phyloP scores from a whole-genome alignment of 2,888 invertebrate species.

The Rotaria socialis region DNA sequence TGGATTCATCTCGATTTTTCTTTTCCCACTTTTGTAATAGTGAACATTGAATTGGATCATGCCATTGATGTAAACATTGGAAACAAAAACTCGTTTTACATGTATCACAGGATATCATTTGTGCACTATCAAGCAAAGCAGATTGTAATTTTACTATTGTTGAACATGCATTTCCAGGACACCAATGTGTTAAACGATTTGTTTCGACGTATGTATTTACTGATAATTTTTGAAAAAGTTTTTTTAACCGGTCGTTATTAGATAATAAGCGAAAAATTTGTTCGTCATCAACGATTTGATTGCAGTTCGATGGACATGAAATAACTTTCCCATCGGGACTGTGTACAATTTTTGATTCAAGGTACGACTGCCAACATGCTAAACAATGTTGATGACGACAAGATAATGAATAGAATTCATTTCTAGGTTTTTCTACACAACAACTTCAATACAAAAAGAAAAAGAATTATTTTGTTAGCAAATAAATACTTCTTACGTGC shows the following conservation, averaged over 20 bases:
- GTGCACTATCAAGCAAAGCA: not conserved
- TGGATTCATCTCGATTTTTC: slow-evolving; percentile 96
- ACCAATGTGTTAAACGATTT: slow-evolving; percentile 51
- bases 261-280: slow-evolving; percentile 64
- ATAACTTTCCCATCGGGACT: not conserved
- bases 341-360: slow-evolving; percentile 81
- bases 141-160: not conserved
- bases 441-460: not conserved
- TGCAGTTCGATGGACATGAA: slow-evolving; percentile 23
- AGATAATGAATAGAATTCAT: slow-evolving; percentile 64
- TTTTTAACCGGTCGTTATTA: slow-evolving; percentile 77
- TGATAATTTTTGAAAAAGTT: slow-evolving; percentile 92
- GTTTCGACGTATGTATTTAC: slow-evolving; percentile 97
- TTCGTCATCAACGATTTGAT: slow-evolving; percentile 38
- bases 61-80: slow-evolving; percentile 61
- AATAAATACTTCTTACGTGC: not conserved
- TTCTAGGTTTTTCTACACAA: not conserved
- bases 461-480: not conserved
- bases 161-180: not conserved
- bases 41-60: slow-evolving; percentile 91
- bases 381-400: slow-evolving; percentile 93
- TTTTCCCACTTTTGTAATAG: slow-evolving; percentile 91
- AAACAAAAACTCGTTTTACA: slow-evolving; percentile 20
- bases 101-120: not conserved
- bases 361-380: slow-evolving; percentile 90